Conservation (phyloP, 2,888 invertebrate genomes). For the Lacanobia wlatinum region DNA sequence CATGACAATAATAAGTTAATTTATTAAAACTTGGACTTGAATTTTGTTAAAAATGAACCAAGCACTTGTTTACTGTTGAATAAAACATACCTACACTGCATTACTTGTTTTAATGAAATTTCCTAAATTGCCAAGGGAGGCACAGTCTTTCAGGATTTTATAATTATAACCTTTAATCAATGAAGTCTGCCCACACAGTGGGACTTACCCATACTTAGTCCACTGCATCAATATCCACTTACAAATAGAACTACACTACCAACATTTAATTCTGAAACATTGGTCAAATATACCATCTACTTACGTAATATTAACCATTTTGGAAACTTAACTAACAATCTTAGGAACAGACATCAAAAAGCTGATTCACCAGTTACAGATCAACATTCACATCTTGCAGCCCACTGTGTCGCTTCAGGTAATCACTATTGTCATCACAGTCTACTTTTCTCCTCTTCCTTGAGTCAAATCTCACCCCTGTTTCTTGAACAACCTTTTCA, state of each 20-base stretch:
- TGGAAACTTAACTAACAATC: constrained; percentile 58
- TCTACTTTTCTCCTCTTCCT: constrained; percentile 84
- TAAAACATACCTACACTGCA: constrained; percentile 25
- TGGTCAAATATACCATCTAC: constrained; percentile 63
- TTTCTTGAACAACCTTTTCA: constrained; percentile 86
- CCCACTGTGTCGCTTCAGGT: constrained; percentile 80
- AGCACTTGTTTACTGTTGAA: constrained; percentile 7
- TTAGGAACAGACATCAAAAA: constrained; percentile 71
- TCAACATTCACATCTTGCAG: constrained; percentile 67
- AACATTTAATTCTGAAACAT: constrained; percentile 54
- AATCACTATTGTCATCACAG: constrained; percentile 76
- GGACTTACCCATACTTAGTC: constrained; percentile 40
- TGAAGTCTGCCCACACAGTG: constrained; percentile 53
- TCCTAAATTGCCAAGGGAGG: constrained; percentile 38
- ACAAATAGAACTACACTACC: constrained; percentile 42
- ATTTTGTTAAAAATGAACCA: constrained; percentile 14
- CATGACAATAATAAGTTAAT: constrained; percentile 1
- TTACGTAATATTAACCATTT: constrained; percentile 54
- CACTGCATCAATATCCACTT: constrained; percentile 43
- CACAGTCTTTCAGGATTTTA: constrained; percentile 57
- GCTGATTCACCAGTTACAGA: constrained; percentile 62
- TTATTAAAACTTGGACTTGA: constrained; percentile 12
- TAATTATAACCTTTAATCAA: constrained; percentile 28
- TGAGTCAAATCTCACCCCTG: constrained; percentile 85
- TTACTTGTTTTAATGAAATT: constrained; percentile 34